Percentiles rank a stretch among this genome's conserved stretches.
Conservation (phyloP, 2,888 invertebrate genomes). For the Hydropsyche betteni region DNA sequence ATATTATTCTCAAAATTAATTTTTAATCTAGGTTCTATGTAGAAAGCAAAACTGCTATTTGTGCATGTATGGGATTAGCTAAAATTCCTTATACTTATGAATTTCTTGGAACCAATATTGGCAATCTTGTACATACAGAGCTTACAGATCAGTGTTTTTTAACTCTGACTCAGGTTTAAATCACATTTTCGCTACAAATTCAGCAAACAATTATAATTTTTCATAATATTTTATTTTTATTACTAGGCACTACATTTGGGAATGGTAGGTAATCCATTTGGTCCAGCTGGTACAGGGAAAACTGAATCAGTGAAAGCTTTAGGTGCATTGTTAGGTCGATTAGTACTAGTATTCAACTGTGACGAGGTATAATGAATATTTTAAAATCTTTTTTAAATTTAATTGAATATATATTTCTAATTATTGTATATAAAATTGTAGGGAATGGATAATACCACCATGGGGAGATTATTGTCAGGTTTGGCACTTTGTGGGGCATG, state of each 20-base stretch:
- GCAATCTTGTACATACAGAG: slow-evolving; percentile 94
- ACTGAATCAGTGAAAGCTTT: slow-evolving; percentile 98
- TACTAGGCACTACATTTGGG: slow-evolving; percentile 90
- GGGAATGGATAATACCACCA: slow-evolving; percentile 94
- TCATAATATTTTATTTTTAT: neutral
- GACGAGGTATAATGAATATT: slow-evolving; percentile 76
- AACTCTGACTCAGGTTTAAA: slow-evolving; percentile 86
- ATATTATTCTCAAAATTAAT: slow-evolving; percentile 31
- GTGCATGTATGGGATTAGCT: slow-evolving; percentile 91
- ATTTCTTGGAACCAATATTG: slow-evolving; percentile 93
- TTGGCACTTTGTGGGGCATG: slow-evolving; percentile 94
- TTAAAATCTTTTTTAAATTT: neutral
- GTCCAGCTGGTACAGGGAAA: slow-evolving; percentile 99
- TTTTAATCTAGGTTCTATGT: slow-evolving; percentile 72
- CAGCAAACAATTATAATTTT: neutral
- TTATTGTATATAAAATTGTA: slow-evolving; percentile 56
- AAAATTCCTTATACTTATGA: slow-evolving; percentile 97
- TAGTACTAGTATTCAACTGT: slow-evolving; percentile 96
- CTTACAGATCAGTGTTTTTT: slow-evolving; percentile 98
- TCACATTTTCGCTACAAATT: neutral
- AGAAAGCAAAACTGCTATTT: slow-evolving; percentile 68
- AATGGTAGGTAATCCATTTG: slow-evolving; percentile 97
- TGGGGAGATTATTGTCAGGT: slow-evolving; percentile 94
- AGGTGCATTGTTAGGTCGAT: slow-evolving; percentile 87
- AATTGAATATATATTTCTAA: slow-evolving; percentile 8